Evolutionary conservation across 2,797 vertebrate genomes (phyloP).

Genomic region (Varecia variegata): DNA sequence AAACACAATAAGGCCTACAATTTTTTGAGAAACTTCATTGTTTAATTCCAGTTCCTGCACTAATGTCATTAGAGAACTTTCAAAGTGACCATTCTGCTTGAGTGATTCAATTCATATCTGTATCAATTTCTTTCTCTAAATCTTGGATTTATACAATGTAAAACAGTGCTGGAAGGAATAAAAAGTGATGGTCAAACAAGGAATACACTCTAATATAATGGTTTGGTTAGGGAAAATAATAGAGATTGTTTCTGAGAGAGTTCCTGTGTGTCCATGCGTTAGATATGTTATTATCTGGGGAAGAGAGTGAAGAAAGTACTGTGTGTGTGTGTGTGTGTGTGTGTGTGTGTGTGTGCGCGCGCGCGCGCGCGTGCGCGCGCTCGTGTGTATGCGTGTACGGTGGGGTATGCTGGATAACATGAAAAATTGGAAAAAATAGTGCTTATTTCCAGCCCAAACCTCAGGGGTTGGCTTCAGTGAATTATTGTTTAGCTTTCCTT

Average conservation of each 20-base stretch:
- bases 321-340: not conserved
- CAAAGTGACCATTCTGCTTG: not conserved
- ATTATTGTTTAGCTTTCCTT: not conserved
- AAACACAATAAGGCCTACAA: not conserved
- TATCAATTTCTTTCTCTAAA: slow-evolving; percentile 34
- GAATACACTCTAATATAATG: not conserved
- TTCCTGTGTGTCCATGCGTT: not conserved
- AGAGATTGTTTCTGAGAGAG: not conserved
- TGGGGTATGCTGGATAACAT: not conserved
- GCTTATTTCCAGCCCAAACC: not conserved
- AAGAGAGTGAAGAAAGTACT: not conserved
- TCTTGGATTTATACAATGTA: slow-evolving; percentile 2
- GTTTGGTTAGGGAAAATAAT: not conserved
- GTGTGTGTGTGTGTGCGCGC: no score
- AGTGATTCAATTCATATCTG: not conserved
- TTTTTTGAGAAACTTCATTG: not conserved
- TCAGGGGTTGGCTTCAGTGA: not conserved
- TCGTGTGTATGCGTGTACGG: no score
- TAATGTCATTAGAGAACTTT: slow-evolving; percentile 14
- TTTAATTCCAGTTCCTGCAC: not conserved
- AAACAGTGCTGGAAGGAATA: not conserved
- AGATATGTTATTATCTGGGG: not conserved
- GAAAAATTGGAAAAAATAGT: not conserved
- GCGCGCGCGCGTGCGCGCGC: no score
- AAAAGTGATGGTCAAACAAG: not conserved